Evolutionary conservation across 2,797 vertebrate species (phyloP).

Genomic region (Typhlichthys subterraneus): DNA sequence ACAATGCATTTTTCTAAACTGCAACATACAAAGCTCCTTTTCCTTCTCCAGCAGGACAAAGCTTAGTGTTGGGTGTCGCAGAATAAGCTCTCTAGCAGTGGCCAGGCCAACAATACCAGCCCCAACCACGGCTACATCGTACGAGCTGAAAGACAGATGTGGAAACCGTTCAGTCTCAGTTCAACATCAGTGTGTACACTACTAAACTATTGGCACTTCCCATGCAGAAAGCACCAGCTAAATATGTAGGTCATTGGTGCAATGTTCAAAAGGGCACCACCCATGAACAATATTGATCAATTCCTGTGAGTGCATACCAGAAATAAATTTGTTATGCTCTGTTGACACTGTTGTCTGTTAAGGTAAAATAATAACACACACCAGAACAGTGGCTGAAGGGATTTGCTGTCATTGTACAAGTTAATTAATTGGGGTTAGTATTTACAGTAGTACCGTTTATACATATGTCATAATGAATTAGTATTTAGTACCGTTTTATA

Average conservation of each 20-base stretch:
- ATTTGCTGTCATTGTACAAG: not conserved
- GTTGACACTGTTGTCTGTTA: slow-evolving; percentile 15
- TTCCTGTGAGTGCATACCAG: not conserved
- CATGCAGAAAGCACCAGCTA: not conserved
- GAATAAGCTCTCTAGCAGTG: slow-evolving; percentile 85
- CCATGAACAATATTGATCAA: not conserved
- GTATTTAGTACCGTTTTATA: too few relatives aligned
- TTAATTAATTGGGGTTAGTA: not conserved
- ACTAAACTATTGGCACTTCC: not conserved
- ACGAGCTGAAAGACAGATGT: slow-evolving; percentile 64
- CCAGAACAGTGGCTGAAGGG: not conserved
- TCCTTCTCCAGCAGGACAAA: slow-evolving; percentile 93
- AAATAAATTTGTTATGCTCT: not conserved
- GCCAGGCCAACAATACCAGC: slow-evolving; percentile 93
- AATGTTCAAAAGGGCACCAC: slow-evolving; percentile 30
- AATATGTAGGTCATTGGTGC: slow-evolving; percentile 35
- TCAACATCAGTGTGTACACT: not conserved
- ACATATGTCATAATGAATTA: too few relatives aligned
- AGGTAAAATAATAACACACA: not conserved
- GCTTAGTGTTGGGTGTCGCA: slow-evolving; percentile 82
- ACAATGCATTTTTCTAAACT: too few relatives aligned
- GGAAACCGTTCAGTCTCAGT: not conserved
- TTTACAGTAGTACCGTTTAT: too few relatives aligned
- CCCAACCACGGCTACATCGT: slow-evolving; percentile 87
- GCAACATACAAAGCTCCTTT: slow-evolving; percentile 81